Conservation (phyloP, 2,113 vertebrate species). For the Larimichthys polyactis region DNA sequence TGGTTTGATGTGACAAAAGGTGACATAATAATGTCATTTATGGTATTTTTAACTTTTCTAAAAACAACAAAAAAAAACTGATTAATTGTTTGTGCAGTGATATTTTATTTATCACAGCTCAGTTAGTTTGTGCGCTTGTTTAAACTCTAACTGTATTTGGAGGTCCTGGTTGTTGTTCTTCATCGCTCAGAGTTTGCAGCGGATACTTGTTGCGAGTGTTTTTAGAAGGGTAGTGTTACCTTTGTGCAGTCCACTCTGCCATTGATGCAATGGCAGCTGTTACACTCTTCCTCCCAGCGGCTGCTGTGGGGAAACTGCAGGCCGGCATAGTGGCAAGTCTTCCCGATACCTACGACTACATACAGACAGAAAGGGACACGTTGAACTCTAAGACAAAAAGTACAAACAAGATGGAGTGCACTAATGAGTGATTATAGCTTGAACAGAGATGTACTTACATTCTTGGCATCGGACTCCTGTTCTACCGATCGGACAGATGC, state of each 20-base stretch:
- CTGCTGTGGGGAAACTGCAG: constrained; percentile 91
- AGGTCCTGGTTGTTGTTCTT: neutral
- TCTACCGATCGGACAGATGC: constrained; percentile 92
- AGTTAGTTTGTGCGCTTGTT: neutral
- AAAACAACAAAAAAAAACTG: neutral
- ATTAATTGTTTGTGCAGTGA: too few relatives aligned
- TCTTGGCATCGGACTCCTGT: constrained; percentile 92
- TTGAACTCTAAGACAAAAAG: neutral
- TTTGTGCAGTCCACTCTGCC: constrained; percentile 92
- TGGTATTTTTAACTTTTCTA: too few relatives aligned
- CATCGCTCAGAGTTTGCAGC: neutral
- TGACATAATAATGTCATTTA: too few relatives aligned
- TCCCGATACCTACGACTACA: constrained; percentile 90
- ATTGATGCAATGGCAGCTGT: constrained; percentile 91
- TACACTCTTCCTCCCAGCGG: constrained; percentile 95
- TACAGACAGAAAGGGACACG: constrained; percentile 3
- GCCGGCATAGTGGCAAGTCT: constrained; percentile 90
- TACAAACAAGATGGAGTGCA: neutral
- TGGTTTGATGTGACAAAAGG: too few relatives aligned
- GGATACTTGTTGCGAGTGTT: too few relatives aligned
- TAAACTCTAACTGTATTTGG: neutral
- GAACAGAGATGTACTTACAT: constrained; percentile 82
- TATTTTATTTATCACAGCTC: neutral
- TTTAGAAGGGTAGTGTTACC: constrained; percentile 75
- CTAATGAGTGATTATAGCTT: neutral